Conservation (phyloP, 2,113 vertebrate genomes). For the Prionailurus bengalensis region DNA sequence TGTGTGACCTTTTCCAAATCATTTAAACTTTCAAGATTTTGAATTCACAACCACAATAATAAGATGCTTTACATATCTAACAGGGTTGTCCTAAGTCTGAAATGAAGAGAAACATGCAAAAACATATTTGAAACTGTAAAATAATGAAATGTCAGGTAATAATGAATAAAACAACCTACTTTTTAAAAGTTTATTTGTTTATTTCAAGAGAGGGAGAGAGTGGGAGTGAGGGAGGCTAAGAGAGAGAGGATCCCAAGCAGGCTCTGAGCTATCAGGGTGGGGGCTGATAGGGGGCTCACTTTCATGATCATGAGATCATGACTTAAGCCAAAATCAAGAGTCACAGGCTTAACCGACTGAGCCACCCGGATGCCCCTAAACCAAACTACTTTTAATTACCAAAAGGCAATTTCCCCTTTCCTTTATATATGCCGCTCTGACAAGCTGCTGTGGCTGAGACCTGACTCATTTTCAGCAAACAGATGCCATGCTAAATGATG, state of each 20-base stretch:
- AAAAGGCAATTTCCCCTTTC: neutral
- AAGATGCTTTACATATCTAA: neutral
- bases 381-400: neutral
- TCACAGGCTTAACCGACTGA: too few relatives aligned
- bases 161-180: neutral
- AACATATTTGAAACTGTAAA: neutral
- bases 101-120: neutral
- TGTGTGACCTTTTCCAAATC: slow-evolving; percentile 19
- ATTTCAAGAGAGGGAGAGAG: too few relatives aligned
- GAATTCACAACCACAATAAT: neutral
- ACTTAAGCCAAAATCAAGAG: too few relatives aligned
- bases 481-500: slow-evolving; percentile 76
- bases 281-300: too few relatives aligned
- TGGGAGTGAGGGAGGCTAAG: too few relatives aligned
- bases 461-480: slow-evolving; percentile 77
- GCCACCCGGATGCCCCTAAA: neutral
- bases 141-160: neutral
- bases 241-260: too few relatives aligned
- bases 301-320: too few relatives aligned
- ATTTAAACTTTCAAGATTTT: neutral
- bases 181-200: neutral
- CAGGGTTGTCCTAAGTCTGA: neutral
- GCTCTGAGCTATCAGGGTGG: too few relatives aligned
- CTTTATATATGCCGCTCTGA: neutral
- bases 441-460: slow-evolving; percentile 70